Evolutionary conservation across 2,113 vertebrate genomes (phyloP).

Genomic region (Coreoperca whiteheadi): DNA sequence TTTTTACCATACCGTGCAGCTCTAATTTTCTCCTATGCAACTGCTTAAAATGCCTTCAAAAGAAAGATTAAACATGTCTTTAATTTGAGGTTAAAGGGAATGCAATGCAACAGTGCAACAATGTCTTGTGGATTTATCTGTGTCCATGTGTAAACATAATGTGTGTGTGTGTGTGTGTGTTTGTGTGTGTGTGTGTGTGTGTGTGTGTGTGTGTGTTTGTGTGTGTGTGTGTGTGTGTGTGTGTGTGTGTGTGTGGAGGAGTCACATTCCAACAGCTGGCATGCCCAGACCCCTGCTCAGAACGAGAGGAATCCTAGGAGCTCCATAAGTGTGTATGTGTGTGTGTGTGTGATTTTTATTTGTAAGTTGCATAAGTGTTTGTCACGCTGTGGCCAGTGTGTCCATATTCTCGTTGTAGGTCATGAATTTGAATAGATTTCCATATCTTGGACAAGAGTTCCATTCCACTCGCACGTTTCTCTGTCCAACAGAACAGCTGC

Average conservation of each 20-base stretch:
- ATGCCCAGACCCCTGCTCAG: constrained; percentile 75
- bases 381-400: constrained; percentile 13
- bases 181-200: neutral
- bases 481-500: constrained; percentile 20
- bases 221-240: constrained; percentile 7
- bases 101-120: neutral
- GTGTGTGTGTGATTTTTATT: constrained; percentile 40
- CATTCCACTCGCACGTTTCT: neutral
- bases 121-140: neutral
- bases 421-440: constrained; percentile 48
- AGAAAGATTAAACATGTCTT: neutral
- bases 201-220: neutral
- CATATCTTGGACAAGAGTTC: neutral
- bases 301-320: constrained; percentile 77
- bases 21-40: neutral
- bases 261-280: constrained; percentile 82
- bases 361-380: constrained; percentile 8
- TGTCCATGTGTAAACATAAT: neutral
- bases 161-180: neutral
- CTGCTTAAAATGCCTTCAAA: neutral
- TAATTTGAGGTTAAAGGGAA: neutral
- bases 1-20: too few species aligned
- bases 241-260: constrained; percentile 41
- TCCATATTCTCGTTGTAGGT: neutral
- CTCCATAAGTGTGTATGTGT: constrained; percentile 22